These are phyloP conservation scores for Diachasmimorpha longicaudata DNA, from an alignment of 1,140 invertebrate genomes.

Conservation along the genomic window DNA sequence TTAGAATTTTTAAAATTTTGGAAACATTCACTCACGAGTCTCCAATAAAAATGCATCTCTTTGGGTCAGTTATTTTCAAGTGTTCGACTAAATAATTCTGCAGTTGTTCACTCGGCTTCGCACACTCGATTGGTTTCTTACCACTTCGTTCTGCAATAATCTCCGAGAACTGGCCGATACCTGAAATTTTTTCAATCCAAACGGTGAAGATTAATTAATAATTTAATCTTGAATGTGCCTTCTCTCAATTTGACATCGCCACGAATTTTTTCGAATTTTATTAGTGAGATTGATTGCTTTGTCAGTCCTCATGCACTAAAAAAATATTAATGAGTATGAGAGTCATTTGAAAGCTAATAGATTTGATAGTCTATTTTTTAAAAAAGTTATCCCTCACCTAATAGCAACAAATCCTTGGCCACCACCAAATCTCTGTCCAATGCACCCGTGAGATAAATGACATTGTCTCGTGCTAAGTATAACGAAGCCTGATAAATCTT, in stretches of 20 bases:
- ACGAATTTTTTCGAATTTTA: too few species aligned
- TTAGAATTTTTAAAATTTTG: too few species aligned
- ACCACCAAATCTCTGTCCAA: slow-evolving; percentile 31
- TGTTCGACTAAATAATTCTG: slow-evolving; percentile 53
- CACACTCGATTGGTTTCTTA: slow-evolving; percentile 54
- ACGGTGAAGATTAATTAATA: too few species aligned
- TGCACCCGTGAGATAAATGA: slow-evolving; percentile 38
- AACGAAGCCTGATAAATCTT: slow-evolving; percentile 38
- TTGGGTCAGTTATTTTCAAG: slow-evolving; percentile 57
- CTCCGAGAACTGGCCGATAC: slow-evolving; percentile 60
- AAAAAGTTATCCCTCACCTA: too few species aligned
- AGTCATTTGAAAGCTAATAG: too few species aligned
- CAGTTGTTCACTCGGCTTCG: slow-evolving; percentile 64
- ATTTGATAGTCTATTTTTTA: too few species aligned
- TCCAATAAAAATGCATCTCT: slow-evolving; percentile 68
- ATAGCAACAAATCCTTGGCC: slow-evolving; percentile 17
- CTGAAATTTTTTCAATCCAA: slow-evolving; percentile 40
- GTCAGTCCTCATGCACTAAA: too few species aligned
- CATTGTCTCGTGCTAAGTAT: slow-evolving; percentile 33
- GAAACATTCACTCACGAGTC: slow-evolving; percentile 61
- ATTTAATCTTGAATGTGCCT: too few species aligned
- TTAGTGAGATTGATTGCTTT: too few species aligned
- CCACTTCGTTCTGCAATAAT: slow-evolving; percentile 56
- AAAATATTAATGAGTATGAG: too few species aligned
- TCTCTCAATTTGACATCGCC: too few species aligned